A percentile compares a stretch with the other conserved stretches of the same genome.
Evolutionary conservation across 2,888 invertebrate genomes (phyloP).

Genomic region (Smittia sp.): DNA sequence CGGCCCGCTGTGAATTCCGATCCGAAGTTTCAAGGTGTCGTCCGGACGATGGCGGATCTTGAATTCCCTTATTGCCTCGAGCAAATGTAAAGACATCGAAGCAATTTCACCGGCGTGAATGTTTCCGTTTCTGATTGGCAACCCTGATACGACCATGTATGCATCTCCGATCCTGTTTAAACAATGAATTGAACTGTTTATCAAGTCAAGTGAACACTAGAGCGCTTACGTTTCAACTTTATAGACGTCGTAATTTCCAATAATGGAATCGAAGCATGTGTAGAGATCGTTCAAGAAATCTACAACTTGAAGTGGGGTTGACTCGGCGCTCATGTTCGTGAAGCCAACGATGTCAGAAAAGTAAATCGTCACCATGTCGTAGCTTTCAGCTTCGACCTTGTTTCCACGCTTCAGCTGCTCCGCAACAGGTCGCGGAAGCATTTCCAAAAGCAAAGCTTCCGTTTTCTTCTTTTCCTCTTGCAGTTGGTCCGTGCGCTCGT

Average conservation of each 20-base stretch:
- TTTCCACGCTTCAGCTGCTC: constrained; percentile 87
- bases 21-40: constrained; percentile 78
- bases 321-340: constrained; percentile 88
- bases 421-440: constrained; percentile 87
- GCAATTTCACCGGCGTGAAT: constrained; percentile 91
- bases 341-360: constrained; percentile 95
- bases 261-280: constrained; percentile 91
- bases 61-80: constrained; percentile 81
- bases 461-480: constrained; percentile 97
- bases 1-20: constrained; percentile 89
- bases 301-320: constrained; percentile 87
- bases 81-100: constrained; percentile 84
- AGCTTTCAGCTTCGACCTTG: constrained; percentile 85
- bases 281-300: constrained; percentile 91
- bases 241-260: constrained; percentile 89
- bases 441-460: constrained; percentile 81
- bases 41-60: constrained; percentile 82
- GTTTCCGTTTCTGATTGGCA: constrained; percentile 85
- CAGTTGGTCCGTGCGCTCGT: constrained; percentile 88
- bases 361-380: constrained; percentile 89
- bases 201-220: too few relatives aligned
- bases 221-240: constrained; percentile 92
- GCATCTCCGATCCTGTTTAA: constrained; percentile 81
- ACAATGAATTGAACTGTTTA: too few relatives aligned
- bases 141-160: constrained; percentile 86